phyloP scores from a whole-genome alignment of 2,797 vertebrate species.

The Falco columbarius region DNA sequence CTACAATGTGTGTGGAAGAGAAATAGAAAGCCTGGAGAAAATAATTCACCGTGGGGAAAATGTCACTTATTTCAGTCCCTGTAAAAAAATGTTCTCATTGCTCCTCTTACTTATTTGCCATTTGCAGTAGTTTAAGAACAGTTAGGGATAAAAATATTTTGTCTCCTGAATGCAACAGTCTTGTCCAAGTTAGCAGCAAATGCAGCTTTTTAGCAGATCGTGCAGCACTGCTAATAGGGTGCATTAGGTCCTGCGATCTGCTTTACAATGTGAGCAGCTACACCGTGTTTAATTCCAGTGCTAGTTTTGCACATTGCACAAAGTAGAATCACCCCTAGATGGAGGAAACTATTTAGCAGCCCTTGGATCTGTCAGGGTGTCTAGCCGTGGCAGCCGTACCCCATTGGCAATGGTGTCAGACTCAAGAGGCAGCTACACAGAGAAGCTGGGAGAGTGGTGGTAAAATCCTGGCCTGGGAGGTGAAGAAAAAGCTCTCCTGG shows the following conservation, averaged over 20 bases:
- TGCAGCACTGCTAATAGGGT: background rate
- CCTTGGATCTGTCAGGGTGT: background rate
- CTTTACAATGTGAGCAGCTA: background rate
- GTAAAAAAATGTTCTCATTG: background rate
- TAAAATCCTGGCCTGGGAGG: background rate
- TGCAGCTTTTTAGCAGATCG: background rate
- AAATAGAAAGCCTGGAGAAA: background rate
- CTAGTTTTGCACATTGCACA: background rate
- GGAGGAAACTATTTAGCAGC: background rate
- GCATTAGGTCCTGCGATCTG: background rate
- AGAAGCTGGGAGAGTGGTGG: too few relatives aligned
- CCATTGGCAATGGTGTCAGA: background rate
- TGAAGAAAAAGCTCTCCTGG: background rate
- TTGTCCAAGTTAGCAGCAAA: background rate
- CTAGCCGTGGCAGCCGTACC: background rate
- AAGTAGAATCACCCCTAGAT: background rate
- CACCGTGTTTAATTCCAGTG: background rate
- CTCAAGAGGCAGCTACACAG: background rate
- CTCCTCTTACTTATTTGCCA: background rate
- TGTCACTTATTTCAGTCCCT: background rate
- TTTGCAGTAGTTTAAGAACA: background rate
- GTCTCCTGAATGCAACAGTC: background rate
- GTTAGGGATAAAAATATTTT: background rate
- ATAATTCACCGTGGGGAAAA: background rate
- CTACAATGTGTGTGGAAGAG: background rate